Percentiles rank a stretch among this genome's conserved stretches.
These are phyloP conservation scores for Drosophila nr. fundita DNA, from an alignment of 2,888 invertebrate genomes.

Conservation along the genomic window DNA sequence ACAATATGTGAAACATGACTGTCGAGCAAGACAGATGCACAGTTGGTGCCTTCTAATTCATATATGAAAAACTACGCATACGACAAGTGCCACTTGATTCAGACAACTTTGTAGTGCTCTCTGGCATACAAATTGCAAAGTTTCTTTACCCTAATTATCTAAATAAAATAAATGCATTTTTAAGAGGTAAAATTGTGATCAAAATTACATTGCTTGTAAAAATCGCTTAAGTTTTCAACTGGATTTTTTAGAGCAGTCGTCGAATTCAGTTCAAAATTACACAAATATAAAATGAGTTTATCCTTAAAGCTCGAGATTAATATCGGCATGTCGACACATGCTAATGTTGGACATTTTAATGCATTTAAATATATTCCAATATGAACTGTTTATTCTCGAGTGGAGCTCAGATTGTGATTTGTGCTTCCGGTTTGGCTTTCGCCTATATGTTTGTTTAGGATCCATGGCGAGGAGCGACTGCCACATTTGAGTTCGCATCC, in stretches of 20 bases:
- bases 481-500: slow-evolving; percentile 60
- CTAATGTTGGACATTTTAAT: slow-evolving; percentile 48
- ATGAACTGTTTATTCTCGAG: slow-evolving; percentile 36
- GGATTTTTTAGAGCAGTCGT: background rate
- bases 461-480: slow-evolving; percentile 17
- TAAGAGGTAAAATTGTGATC: no score
- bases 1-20: slow-evolving; percentile 65
- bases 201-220: no score
- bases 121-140: slow-evolving; percentile 51
- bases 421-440: slow-evolving; percentile 21
- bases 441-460: slow-evolving; percentile 67
- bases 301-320: background rate
- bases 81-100: slow-evolving; percentile 57
- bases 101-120: slow-evolving; percentile 61
- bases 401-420: slow-evolving; percentile 18
- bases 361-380: slow-evolving; percentile 36
- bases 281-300: background rate
- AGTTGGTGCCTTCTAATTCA: slow-evolving; percentile 35
- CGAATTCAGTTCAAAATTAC: background rate
- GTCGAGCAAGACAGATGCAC: slow-evolving; percentile 30
- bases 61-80: slow-evolving; percentile 67
- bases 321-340: slow-evolving; percentile 41
- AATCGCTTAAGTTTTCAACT: no score
- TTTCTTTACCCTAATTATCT: slow-evolving; percentile 22
- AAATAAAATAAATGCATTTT: no score